phyloP scores from a whole-genome alignment of 2,888 invertebrate genomes.

The Peribatodes rhomboidaria region DNA sequence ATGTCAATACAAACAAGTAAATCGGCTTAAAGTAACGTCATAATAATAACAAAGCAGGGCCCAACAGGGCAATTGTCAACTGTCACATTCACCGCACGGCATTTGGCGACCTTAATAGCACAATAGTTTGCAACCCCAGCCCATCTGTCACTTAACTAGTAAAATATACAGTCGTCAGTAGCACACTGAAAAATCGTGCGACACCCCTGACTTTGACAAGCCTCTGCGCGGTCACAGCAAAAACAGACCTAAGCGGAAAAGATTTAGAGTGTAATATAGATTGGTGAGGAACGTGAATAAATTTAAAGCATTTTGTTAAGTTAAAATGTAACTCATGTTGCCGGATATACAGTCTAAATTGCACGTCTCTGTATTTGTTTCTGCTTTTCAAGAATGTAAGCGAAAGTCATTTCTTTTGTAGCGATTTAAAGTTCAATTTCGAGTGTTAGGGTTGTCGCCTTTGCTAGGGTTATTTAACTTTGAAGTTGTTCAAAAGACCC shows the following conservation, averaged over 20 bases:
- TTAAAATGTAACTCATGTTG: constrained; percentile 86
- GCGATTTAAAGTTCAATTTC: constrained; percentile 57
- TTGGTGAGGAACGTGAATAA: constrained; percentile 69
- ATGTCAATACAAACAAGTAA: constrained; percentile 42
- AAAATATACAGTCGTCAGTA: constrained; percentile 86
- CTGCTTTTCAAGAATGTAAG: constrained; percentile 59
- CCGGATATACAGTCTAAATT: constrained; percentile 86
- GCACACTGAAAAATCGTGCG: constrained; percentile 82
- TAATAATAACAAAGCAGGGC: constrained; percentile 56
- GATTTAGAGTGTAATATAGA: constrained; percentile 65
- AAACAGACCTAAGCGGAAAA: constrained; percentile 47
- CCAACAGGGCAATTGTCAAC: constrained; percentile 74
- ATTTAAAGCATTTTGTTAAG: constrained; percentile 85
- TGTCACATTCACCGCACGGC: constrained; percentile 74
- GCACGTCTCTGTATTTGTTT: constrained; percentile 82
- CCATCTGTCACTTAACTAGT: constrained; percentile 86
- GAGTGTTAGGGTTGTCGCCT: constrained; percentile 48
- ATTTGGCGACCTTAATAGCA: constrained; percentile 83
- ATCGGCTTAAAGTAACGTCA: constrained; percentile 34
- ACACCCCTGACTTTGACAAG: constrained; percentile 69
- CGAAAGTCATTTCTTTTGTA: constrained; percentile 62
- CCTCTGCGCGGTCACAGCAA: constrained; percentile 27
- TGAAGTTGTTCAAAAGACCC: constrained; percentile 85
- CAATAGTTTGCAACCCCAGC: constrained; percentile 83
- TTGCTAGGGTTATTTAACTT: constrained; percentile 81